Base-by-base conservation (phyloP, 2,113 vertebrate genomes). In the Turnix velox region DNA sequence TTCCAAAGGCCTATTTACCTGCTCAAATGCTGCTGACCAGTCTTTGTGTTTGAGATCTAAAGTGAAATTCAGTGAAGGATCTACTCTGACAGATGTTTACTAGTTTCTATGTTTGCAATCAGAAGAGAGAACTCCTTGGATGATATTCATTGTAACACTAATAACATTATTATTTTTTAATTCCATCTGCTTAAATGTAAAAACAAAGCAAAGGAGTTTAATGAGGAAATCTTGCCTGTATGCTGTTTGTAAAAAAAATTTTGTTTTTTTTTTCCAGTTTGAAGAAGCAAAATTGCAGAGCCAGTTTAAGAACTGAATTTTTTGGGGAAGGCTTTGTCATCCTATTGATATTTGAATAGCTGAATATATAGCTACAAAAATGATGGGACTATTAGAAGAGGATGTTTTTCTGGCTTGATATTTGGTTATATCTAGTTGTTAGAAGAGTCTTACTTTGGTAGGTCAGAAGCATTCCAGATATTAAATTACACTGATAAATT, bases 401-500 rank as follows among this genome's bases (percentile, higher is more conserved):
- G 55, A 77, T 8, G 16, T 80, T 84, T 84, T 52, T 63, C 16
- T 88, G 19, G 5, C 30, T 71, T 80, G 30, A 48, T 67, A 51
- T 42, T 83, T 89, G 40, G 16, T 57, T 58, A 42, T 45, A 12
- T 42, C 9, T 11, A 52, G 28, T 80, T 40, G 33, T 74, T 75
- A 77, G 59, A 71, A 77, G 51, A 49, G 39, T 39, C 4, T 37
- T 13, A 27, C 7, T 7, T 19, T 51, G n/a, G n/a, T n/a, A n/a
- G n/a, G 57, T 78, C 31, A 55, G 33, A 86, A 69, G 27, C 81
- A 92, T 86, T 92, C 14, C 68, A 84, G 31, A 48, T 40, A 84
- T 88, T 57, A 84, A 75, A 90, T 93, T 57, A 71, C 58, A 84
- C 45, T 81, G 57, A 75, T 78, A 84, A 92, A 91, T 94, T 82